These are phyloP conservation scores for Poicephalus gulielmi DNA, from an alignment of 2,113 vertebrate species.

Conservation along the genomic window DNA sequence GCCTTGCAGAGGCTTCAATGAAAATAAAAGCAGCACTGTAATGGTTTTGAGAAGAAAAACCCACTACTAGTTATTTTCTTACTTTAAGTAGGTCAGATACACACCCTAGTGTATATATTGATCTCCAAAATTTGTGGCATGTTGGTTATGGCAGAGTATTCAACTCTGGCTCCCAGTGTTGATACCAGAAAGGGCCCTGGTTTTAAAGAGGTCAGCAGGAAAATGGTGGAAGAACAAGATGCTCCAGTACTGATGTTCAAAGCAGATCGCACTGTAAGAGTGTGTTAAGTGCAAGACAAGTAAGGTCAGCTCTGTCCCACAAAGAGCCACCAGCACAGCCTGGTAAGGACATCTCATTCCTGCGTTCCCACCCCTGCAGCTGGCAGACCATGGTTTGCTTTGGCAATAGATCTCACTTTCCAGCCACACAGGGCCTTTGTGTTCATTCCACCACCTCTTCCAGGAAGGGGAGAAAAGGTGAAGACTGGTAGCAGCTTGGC, in stretches of 20 bases:
- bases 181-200: background rate
- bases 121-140: background rate
- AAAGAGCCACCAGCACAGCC: background rate
- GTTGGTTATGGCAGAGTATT: background rate
- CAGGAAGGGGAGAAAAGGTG: background rate
- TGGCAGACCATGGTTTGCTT: background rate
- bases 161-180: background rate
- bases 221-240: background rate
- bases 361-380: background rate
- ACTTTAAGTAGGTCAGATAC: background rate
- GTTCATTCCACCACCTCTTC: background rate
- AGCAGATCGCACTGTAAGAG: background rate
- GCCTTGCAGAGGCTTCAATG: background rate
- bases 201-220: background rate
- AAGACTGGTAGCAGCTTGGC: background rate
- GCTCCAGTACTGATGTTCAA: background rate
- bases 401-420: background rate
- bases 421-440: background rate
- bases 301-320: background rate
- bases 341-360: background rate
- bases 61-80: background rate
- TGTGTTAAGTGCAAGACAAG: background rate
- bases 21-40: background rate
- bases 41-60: background rate
- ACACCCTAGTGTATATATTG: fast-evolving